These are phyloP conservation scores for Odontocolon sp. DNA, from an alignment of 2,888 invertebrate species.

Conservation along the genomic window DNA sequence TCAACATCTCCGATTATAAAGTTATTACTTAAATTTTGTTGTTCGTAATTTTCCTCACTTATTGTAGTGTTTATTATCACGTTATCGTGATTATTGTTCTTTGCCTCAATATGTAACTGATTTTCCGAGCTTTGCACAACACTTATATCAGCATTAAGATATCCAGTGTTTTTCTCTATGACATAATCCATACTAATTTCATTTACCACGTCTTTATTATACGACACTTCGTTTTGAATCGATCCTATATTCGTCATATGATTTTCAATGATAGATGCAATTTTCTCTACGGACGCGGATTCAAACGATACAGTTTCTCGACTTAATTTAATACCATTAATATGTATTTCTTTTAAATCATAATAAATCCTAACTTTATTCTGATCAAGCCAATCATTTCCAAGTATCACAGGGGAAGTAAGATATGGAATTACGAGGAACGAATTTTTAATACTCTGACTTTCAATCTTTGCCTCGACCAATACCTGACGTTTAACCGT, in stretches of 20 bases:
- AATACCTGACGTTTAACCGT: constrained; percentile 19
- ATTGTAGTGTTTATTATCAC: background rate
- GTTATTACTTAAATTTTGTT: background rate
- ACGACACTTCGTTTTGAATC: background rate
- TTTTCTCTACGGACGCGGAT: background rate
- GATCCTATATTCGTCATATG: background rate
- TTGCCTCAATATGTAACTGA: background rate
- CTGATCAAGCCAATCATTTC: constrained; percentile 29
- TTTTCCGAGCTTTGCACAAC: background rate
- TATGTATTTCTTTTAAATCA: background rate
- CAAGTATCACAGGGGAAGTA: constrained; percentile 33
- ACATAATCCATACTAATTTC: background rate
- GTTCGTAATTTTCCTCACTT: background rate
- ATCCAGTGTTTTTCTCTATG: background rate
- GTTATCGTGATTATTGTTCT: background rate
- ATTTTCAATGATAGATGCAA: background rate
- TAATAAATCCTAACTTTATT: constrained; percentile 28
- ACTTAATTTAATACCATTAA: background rate
- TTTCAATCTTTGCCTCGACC: constrained; percentile 2
- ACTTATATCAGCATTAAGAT: background rate
- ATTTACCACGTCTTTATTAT: background rate
- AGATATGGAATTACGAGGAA: constrained; percentile 29
- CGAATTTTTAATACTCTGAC: background rate
- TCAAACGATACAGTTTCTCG: constrained; percentile 20
- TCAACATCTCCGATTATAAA: background rate